Evolutionary conservation across 92 coral and sea anemone genomes (phyloP), one percentile per base, ranked within the genome.

Genomic region (Actinostola sp.): DNA sequence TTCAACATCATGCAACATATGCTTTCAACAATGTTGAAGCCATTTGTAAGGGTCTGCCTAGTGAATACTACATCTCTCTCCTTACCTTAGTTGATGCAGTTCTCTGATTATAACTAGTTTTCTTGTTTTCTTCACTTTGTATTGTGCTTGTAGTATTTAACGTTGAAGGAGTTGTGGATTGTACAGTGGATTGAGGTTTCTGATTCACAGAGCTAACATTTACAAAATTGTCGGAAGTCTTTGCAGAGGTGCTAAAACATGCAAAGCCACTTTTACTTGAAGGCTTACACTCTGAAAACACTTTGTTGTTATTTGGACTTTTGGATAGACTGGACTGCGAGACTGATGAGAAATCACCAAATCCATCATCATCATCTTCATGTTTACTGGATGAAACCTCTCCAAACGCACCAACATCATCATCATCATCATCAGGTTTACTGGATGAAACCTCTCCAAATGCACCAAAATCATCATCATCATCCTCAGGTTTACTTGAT

Each of bases 391-490:
- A 48, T 48, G 13, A n/a, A 48, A 41, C 46, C 8, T 8, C 8
- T 48, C 54, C 54, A 48, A 48, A 48, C 19, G 13, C 54, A 48
- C 54, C 54, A 48, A 48, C 13, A 66, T 46, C 72, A 44, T 48
- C 58, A 66, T 63, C 69, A 2, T 32, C 24, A 61, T 32, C 3
- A 6, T 57, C 6, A 0, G 39, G 59, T 57, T 28, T 30, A 27
- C 28, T 30, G n/a, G 63, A 57, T 13, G 63, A 57, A 21, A 38
- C 33, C 28, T 57, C 15, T 27, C 72, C 72, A 60, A 82, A 82
- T 23, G 66, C 80, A 54, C 80, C 79, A 53, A 75, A 82, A 8
- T 75, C 78, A 67, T 61, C 66, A 66, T 36, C 45, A 60, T 31
- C 59, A 27, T 46, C 19, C 2, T 32, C 30, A 19, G 73, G n/a